Evolutionary conservation across 2,113 vertebrate genomes (phyloP), one percentile per base, ranked within the genome.

Genomic region (Hippocampus mohnikei): DNA sequence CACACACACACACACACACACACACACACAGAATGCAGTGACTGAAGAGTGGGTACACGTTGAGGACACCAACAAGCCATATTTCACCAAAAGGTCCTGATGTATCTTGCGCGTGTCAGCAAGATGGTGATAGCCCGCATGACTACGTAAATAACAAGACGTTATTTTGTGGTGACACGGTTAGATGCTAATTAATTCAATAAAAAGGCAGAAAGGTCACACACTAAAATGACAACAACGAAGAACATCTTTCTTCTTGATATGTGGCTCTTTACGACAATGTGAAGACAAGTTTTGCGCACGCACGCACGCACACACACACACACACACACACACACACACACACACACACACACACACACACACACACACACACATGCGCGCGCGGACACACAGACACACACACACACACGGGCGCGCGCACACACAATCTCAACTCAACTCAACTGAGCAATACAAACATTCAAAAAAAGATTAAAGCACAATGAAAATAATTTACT

Each of bases 1-100:
- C 64, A 61, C 75, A 70, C 65, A 61, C 52, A 53, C 81, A 75
- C 81, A 79, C 81, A 66, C 64, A 61, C 75, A 70, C 65, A 61
- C 52, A 53, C 20, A 53, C 73, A 79, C 70, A 76, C 16, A 44
- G 13, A 13, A 13, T 33, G 21, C 60, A 77, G 65, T 66, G 53
- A 64, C 48, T 10, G 55, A 73, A 66, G 71, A 46, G 53, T 68
- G 66, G 33, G 71, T 12, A 60, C 53, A 52, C 44, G 20, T 10
- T n/a, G 56, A 52, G 70, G 70, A 60, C 6, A 60, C 58, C 58
- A 33, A 33, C 7, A 16, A 60, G 7, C 7, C 58, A 60, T 60
- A 33, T 18, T 60, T 58, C 12, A 25, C n/a, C 53, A 56, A 25
- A 56, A 25, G 21, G 20, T 21, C 21, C 20, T n/a, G 21, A 55